Evolutionary conservation across 2,888 invertebrate species (phyloP).

Genomic region (Drosophila glabriapex): DNA sequence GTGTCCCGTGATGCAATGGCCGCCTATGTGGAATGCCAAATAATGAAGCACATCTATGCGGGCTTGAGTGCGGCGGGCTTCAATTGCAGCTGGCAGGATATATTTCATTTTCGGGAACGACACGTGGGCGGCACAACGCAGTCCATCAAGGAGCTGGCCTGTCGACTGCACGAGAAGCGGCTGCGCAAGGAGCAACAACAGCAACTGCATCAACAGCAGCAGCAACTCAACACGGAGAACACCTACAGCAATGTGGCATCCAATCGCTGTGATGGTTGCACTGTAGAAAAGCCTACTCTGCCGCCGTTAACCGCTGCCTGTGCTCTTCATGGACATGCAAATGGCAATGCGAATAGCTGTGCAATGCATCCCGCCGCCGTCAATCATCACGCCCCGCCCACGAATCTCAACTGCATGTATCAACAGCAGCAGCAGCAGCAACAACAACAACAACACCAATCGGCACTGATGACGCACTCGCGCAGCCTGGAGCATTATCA

Average conservation of each 20-base stretch:
- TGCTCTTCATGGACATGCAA: slow-evolving; percentile 56
- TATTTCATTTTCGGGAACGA: slow-evolving; percentile 86
- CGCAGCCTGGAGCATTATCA: slow-evolving; percentile 85
- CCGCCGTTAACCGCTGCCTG: slow-evolving; percentile 40
- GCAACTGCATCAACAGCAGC: slow-evolving; percentile 62
- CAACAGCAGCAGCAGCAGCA: slow-evolving; percentile 58
- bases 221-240: slow-evolving; percentile 61
- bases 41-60: slow-evolving; percentile 90
- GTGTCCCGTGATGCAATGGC: slow-evolving; percentile 94
- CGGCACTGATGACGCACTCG: slow-evolving; percentile 83
- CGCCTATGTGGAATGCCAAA: slow-evolving; percentile 95
- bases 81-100: slow-evolving; percentile 89
- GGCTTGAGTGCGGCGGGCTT: slow-evolving; percentile 88
- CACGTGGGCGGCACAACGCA: slow-evolving; percentile 81
- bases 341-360: slow-evolving; percentile 46
- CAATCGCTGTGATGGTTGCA: slow-evolving; percentile 57
- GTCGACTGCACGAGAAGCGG: slow-evolving; percentile 79
- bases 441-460: slow-evolving; percentile 48
- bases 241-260: slow-evolving; percentile 66
- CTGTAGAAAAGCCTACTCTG: slow-evolving; percentile 33
- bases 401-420: slow-evolving; percentile 65
- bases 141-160: slow-evolving; percentile 81
- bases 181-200: slow-evolving; percentile 77
- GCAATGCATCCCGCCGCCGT: slow-evolving; percentile 47
- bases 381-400: slow-evolving; percentile 35